Percentiles rank a stretch among this genome's conserved stretches.
These are phyloP conservation scores for Junonia oenone DNA, from an alignment of 2,888 invertebrate species.

Conservation along the genomic window DNA sequence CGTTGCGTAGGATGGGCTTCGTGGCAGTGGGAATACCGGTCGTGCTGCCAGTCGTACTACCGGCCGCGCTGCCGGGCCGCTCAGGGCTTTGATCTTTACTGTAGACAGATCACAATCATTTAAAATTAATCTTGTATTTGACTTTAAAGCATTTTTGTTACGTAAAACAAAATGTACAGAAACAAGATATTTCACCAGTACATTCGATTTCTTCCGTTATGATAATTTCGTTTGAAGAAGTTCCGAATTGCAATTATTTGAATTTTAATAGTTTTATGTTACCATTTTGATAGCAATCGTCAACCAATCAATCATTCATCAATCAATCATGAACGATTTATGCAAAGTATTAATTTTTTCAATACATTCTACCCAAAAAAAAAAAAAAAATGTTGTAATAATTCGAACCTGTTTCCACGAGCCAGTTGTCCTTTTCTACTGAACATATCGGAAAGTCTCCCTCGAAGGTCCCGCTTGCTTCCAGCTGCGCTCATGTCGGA, in stretches of 20 bases:
- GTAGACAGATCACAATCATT: background rate
- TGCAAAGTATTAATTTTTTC: too few relatives aligned
- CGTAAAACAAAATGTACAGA: too few relatives aligned
- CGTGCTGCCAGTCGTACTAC: slow-evolving; percentile 46
- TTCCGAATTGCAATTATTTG: background rate
- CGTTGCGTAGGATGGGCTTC: slow-evolving; percentile 73
- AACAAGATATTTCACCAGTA: background rate
- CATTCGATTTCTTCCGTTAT: too few relatives aligned
- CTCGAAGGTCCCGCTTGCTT: slow-evolving; percentile 88
- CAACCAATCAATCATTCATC: too few relatives aligned
- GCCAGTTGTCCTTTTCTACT: slow-evolving; percentile 82
- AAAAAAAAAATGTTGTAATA: too few relatives aligned
- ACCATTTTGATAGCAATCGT: too few relatives aligned
- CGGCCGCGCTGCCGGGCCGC: slow-evolving; percentile 40
- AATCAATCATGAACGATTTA: too few relatives aligned
- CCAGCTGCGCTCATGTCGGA: slow-evolving; percentile 85
- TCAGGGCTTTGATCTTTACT: slow-evolving; percentile 74
- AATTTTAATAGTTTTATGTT: too few relatives aligned
- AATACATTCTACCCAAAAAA: too few relatives aligned
- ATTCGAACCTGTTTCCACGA: slow-evolving; percentile 86
- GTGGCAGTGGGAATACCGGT: slow-evolving; percentile 42
- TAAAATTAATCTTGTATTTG: background rate
- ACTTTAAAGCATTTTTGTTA: too few relatives aligned
- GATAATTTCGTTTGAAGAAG: too few relatives aligned
- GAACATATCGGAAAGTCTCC: slow-evolving; percentile 90